phyloP scores from a whole-genome alignment of 2,888 invertebrate species.

The Lasioglossum lativentre region DNA sequence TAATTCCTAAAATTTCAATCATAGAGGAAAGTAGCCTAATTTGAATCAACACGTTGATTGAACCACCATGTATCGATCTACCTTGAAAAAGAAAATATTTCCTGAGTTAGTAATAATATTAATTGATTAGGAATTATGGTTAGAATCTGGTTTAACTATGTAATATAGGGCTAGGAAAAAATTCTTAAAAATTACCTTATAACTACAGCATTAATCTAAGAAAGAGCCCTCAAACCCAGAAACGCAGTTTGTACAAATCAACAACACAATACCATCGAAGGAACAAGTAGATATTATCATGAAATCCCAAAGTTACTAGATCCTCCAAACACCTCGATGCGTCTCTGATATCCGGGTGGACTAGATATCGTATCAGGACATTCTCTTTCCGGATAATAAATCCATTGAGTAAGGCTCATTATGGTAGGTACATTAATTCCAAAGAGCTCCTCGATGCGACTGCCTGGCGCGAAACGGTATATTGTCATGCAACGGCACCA shows the following conservation, averaged over 20 bases:
- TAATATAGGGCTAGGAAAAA: neutral
- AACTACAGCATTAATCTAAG: neutral
- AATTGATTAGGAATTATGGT: no score
- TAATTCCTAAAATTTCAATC: no score
- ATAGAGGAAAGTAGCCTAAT: no score
- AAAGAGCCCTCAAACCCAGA: neutral
- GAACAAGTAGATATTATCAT: neutral
- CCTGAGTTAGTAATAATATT: no score
- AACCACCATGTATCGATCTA: no score
- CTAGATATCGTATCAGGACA: neutral
- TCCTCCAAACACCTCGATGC: neutral
- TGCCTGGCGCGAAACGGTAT: neutral
- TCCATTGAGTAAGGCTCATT: neutral
- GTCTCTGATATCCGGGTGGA: neutral
- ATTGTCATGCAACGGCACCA: constrained; percentile 15
- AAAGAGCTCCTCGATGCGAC: neutral
- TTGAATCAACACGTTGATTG: no score
- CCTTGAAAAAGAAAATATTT: no score
- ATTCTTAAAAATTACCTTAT: neutral
- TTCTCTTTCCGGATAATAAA: neutral
- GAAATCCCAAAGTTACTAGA: neutral
- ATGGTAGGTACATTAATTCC: neutral
- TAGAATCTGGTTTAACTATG: no score
- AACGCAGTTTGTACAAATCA: neutral
- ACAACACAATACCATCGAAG: neutral